Evolutionary conservation across 1,140 invertebrate genomes (phyloP), one percentile per base, ranked within the genome.

Genomic region (Drosophila burlai): DNA sequence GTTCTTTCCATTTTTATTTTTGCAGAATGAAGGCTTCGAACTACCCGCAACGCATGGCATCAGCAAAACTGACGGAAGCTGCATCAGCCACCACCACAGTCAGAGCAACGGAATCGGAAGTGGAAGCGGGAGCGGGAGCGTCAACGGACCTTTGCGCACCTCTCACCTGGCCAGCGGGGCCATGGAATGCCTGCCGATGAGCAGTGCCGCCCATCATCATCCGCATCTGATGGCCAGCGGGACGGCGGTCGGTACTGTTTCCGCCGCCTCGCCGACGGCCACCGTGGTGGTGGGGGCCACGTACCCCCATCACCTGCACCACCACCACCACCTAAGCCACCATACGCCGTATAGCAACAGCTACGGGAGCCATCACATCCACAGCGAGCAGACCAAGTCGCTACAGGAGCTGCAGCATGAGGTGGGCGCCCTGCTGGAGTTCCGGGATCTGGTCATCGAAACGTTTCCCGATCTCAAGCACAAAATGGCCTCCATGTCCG

Each of bases 391-490:
- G 80, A 93, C 92, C 31, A 93, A 93, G 71, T 93, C 92, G 67
- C 80, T 93, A 80, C 93, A 93, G 95, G 97, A 97, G 94, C 94
- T 97, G 91, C 97, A 97, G 95, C 96, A 97, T 96, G 97, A 97
- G 94, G 97, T 98, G 93, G 97, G 97, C 52, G 97, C 97, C 71
- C 93, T 98, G 67, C 95, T 97, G 93, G 97, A 97, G 93, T 98
- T 98, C 93, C 96, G 97, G 94, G 96, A 97, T 94, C 95, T 97
- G 94, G 97, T 98, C 94, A 97, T 97, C 95, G 96, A 97, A 95
- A 96, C 97, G 74, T 97, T 97, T 94, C 97, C 97, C 77, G 97
- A 97, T 94, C 95, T 97, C 87, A 95, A 96, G 90, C 95, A 95
- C 83, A 97, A 97, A 94, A 95, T 97, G 95, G 94, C 94, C 40